A percentile compares a stretch with the other conserved stretches of the same genome.
These are phyloP conservation scores for Apistogramma diplotaenia DNA, from an alignment of 2,113 vertebrate genomes.

Conservation along the genomic window DNA sequence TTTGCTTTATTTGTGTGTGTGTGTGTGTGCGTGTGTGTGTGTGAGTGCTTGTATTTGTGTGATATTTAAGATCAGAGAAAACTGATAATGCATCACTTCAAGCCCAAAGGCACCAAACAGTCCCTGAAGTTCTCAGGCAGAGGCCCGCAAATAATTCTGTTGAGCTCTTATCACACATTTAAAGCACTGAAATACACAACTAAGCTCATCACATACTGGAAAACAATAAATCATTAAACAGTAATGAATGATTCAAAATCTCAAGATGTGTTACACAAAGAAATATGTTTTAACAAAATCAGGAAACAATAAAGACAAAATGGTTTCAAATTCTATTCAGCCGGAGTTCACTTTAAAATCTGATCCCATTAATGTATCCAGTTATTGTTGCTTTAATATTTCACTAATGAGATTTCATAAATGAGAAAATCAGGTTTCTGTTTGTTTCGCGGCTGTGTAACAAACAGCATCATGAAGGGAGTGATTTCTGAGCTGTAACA, in stretches of 20 bases:
- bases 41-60: conserved; percentile 2
- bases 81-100: background rate
- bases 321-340: background rate
- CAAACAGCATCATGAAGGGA: too few relatives aligned
- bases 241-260: conserved; percentile 54
- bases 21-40: background rate
- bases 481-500: too few relatives aligned
- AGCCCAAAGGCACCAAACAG: conserved; percentile 13
- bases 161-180: background rate
- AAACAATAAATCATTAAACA: conserved; percentile 33
- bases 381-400: background rate
- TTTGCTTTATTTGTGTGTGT: background rate
- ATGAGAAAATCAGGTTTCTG: background rate
- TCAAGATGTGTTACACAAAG: conserved; percentile 23
- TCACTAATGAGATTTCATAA: background rate
- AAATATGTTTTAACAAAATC: conserved; percentile 12
- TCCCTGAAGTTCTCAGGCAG: background rate
- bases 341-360: background rate
- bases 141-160: background rate
- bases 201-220: conserved; percentile 47
- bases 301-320: background rate
- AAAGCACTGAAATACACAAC: conserved; percentile 49
- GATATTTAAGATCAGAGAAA: conserved; percentile 32
- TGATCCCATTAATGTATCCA: background rate
- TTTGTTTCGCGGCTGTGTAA: background rate